Conservation (phyloP, 2,888 invertebrate genomes). For the Nesidiocoris tenuis region DNA sequence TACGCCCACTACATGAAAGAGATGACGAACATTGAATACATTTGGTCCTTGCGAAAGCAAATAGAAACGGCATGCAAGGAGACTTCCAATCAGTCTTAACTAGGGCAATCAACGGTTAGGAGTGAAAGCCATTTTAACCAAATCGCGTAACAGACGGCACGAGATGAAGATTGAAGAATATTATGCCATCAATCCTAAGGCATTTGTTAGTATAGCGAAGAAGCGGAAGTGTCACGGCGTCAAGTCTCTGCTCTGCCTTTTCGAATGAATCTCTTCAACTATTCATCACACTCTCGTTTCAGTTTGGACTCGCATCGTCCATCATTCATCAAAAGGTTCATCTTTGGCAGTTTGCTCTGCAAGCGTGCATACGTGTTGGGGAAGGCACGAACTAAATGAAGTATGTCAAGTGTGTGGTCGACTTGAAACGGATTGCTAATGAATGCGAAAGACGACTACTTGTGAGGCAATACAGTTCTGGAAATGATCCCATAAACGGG, state of each 20-base stretch:
- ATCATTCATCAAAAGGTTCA: background rate
- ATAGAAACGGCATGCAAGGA: no score
- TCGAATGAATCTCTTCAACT: background rate
- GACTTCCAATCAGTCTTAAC: background rate
- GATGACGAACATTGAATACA: no score
- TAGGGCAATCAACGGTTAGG: background rate
- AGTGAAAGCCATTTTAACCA: background rate
- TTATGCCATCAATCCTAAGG: background rate
- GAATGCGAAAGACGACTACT: background rate
- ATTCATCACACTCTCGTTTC: background rate
- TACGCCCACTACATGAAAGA: no score
- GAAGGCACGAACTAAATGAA: background rate
- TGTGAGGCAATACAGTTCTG: background rate
- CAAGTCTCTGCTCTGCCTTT: background rate
- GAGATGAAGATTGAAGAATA: background rate
- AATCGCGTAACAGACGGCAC: background rate
- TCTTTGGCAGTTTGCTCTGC: background rate
- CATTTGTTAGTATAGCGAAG: background rate
- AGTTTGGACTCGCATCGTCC: background rate
- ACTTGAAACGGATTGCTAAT: background rate
- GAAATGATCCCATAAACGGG: no score
- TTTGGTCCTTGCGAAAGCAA: no score
- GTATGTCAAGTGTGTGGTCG: background rate
- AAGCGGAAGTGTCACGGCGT: background rate
- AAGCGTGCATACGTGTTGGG: no score